Percentiles rank a stretch among this genome's conserved stretches.
phyloP scores from a whole-genome alignment of 2,888 invertebrate species.

The Conops quadrifasciatus region DNA sequence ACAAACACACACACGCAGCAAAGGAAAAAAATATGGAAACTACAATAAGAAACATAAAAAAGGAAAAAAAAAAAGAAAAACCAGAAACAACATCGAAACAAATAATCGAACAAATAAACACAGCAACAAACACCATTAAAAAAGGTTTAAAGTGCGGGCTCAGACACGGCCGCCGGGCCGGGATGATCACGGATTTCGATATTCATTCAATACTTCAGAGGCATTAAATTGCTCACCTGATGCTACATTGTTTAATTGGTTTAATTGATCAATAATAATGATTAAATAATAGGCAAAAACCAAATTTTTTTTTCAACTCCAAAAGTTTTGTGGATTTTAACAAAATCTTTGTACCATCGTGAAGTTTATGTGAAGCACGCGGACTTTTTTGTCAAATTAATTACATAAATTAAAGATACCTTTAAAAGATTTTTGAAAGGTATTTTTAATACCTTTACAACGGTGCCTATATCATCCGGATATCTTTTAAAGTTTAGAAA shows the following conservation, averaged over 20 bases:
- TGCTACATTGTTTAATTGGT: constrained; percentile 21
- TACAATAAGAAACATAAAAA: neutral
- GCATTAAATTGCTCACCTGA: constrained; percentile 31
- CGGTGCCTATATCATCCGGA: too few relatives aligned
- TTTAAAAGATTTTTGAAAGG: too few relatives aligned
- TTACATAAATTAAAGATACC: too few relatives aligned
- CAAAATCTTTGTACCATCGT: too few relatives aligned
- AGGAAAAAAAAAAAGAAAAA: constrained; percentile 7
- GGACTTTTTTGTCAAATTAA: too few relatives aligned
- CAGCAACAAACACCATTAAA: constrained; percentile 1
- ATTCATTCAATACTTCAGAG: constrained; percentile 14
- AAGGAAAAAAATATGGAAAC: neutral
- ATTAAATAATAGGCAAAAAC: constrained; percentile 30
- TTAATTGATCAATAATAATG: constrained; percentile 33
- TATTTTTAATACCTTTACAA: too few relatives aligned
- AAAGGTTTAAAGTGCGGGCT: constrained; percentile 37
- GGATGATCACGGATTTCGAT: constrained; percentile 33
- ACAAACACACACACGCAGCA: neutral
- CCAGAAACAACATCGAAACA: neutral
- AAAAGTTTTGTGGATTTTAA: neutral
- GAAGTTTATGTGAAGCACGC: too few relatives aligned
- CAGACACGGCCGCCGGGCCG: neutral
- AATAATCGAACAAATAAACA: constrained; percentile 17
- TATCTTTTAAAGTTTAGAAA: too few relatives aligned
- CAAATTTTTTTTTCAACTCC: neutral